phyloP scores from a whole-genome alignment of 1,140 invertebrate species.

The Ditylenchus dipsaci region DNA sequence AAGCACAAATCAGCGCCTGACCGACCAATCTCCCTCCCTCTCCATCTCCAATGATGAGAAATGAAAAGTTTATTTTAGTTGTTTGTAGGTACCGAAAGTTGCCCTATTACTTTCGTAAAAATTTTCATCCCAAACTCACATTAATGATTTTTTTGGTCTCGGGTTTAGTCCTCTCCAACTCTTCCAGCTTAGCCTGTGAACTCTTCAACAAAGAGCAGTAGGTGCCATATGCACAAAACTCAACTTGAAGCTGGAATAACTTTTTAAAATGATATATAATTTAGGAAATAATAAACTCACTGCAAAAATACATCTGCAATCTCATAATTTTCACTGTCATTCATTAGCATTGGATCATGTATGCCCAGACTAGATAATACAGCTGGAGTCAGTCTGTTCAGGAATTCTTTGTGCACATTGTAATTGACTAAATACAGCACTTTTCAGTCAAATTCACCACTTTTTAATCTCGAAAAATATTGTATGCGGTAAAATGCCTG shows the following conservation, averaged over 20 bases:
- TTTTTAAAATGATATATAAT: background rate
- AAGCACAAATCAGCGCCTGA: too few relatives aligned
- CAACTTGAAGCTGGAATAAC: slow-evolving; percentile 68
- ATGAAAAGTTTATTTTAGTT: too few relatives aligned
- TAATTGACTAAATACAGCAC: slow-evolving; percentile 14
- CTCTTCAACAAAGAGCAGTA: slow-evolving; percentile 85
- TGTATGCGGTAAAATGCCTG: too few relatives aligned
- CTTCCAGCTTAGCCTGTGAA: slow-evolving; percentile 74
- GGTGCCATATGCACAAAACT: slow-evolving; percentile 86
- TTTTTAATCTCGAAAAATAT: too few relatives aligned
- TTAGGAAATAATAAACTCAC: slow-evolving; percentile 8
- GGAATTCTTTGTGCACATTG: slow-evolving; percentile 15
- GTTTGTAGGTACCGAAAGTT: too few relatives aligned
- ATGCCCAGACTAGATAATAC: slow-evolving; percentile 26
- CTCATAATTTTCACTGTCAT: slow-evolving; percentile 61
- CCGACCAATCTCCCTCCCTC: too few relatives aligned
- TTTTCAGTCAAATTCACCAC: too few relatives aligned
- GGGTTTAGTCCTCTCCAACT: slow-evolving; percentile 69
- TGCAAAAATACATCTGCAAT: slow-evolving; percentile 25
- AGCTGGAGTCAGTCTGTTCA: slow-evolving; percentile 25
- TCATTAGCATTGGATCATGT: background rate
- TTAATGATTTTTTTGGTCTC: slow-evolving; percentile 13
- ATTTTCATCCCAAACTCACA: background rate
- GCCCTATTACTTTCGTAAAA: too few relatives aligned
- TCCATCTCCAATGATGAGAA: too few relatives aligned